Percentiles rank a stretch among this genome's conserved stretches.
phyloP scores from a whole-genome alignment of 1,140 invertebrate species.

The Aricia agestis region DNA sequence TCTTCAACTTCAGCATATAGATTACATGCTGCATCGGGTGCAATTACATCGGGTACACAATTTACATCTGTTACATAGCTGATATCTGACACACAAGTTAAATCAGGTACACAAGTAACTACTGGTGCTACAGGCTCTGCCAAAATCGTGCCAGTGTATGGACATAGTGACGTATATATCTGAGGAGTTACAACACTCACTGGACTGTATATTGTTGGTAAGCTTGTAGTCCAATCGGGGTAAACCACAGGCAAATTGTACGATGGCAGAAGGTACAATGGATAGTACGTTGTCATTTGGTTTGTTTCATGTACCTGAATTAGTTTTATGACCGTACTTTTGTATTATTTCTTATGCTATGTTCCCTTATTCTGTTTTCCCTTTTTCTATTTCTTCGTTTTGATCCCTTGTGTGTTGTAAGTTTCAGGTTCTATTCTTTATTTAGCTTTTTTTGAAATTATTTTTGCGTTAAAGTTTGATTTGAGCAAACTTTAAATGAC shows the following conservation, averaged over 20 bases:
- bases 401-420: too few species aligned
- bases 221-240: slow-evolving; percentile 31
- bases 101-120: slow-evolving; percentile 23
- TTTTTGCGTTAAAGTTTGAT: too few species aligned
- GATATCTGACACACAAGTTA: slow-evolving; percentile 23
- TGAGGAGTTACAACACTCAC: slow-evolving; percentile 28
- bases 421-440: too few species aligned
- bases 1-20: background rate
- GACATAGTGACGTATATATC: slow-evolving; percentile 30
- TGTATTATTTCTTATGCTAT: background rate
- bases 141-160: slow-evolving; percentile 26
- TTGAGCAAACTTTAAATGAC: too few species aligned
- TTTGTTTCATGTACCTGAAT: background rate
- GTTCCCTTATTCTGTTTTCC: background rate
- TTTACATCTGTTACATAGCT: slow-evolving; percentile 20
- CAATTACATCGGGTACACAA: slow-evolving; percentile 20
- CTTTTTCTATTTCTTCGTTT: too few species aligned
- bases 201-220: slow-evolving; percentile 25
- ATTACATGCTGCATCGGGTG: background rate
- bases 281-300: slow-evolving; percentile 34
- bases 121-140: slow-evolving; percentile 25
- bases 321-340: background rate
- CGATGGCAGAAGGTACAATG: slow-evolving; percentile 25
- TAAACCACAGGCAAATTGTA: slow-evolving; percentile 29
- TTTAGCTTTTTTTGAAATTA: too few species aligned